Evolutionary conservation across 2,113 vertebrate species (phyloP).

Genomic region (Asarcornis scutulata): DNA sequence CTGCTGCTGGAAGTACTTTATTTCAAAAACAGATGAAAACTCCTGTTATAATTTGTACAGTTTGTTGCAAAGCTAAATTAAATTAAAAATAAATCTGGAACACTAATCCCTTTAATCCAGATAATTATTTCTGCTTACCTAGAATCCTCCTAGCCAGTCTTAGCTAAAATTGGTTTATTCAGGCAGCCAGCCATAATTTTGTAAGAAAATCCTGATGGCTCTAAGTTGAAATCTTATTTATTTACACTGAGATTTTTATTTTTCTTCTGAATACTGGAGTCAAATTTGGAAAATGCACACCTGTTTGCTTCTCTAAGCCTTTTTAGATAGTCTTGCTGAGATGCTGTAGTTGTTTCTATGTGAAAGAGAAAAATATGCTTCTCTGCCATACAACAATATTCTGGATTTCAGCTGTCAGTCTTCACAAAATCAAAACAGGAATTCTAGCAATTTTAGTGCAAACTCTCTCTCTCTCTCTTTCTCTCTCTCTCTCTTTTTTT

Average conservation of each 20-base stretch:
- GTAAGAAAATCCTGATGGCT: not conserved
- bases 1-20: not conserved
- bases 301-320: not conserved
- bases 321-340: not conserved
- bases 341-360: not conserved
- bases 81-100: not conserved
- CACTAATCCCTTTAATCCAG: not conserved
- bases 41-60: not conserved
- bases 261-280: not conserved
- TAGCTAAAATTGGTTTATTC: not conserved
- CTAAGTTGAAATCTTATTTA: not conserved
- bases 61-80: not conserved
- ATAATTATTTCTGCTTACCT: not conserved
- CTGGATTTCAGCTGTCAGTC: not conserved
- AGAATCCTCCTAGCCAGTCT: not conserved
- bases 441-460: not conserved
- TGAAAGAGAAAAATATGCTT: not conserved
- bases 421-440: not conserved
- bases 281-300: not conserved
- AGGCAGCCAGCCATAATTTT: not conserved
- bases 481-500: no score
- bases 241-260: not conserved
- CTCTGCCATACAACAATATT: not conserved
- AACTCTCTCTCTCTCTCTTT: not conserved
- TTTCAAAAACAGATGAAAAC: not conserved